Evolutionary conservation across 1,140 invertebrate genomes (phyloP), one percentile per base, ranked within the genome.

Genomic region (Drosophila pallidifrons): DNA sequence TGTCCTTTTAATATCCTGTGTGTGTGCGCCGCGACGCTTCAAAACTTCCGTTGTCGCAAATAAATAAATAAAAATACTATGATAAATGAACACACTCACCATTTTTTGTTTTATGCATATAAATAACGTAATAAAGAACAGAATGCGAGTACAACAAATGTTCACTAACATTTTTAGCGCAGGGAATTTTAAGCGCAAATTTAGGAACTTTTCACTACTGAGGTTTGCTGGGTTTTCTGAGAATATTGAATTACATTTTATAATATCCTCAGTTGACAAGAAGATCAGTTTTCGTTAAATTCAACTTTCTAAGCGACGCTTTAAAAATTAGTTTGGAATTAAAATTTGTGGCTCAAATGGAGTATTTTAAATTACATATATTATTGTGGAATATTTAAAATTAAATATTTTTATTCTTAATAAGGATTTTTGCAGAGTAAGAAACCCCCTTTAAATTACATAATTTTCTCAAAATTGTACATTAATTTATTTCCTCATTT

Each of bases 1-100:
- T 83, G 80, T 88, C 77, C 83, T 83, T 87, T 88, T 87, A 88
- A 87, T 87, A 87, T 88, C 83, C 83, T 83, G 83, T 54, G 30
- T 82, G 82, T 63, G 46, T 30, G 54, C 41, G 45, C 28, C 43
- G 69, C 66, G 69, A 32, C 41, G 79, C 73, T 80, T 71, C 77
- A 82, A 77, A 87, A 69, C 79, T 82, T 87, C 77, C 83, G 80
- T 63, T 58, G n/a, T 35, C 41, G 55, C 63, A 80, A 80, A 87
- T 82, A 87, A 88, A 87, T 87, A 77, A 82, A 80, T 46, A 51
- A 63, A 54, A 55, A 45, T 16, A 54, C 63, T 7, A 65, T 61
- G 58, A 77, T 72, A 72, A 64, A 76, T 71, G 61, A 60, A 49
- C 49, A 67, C 45, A 61, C 32, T n/a, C 20, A 30, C 20, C 15